Base-by-base conservation (phyloP, 2,113 vertebrate species). In the Phrynosoma platyrhinos region DNA sequence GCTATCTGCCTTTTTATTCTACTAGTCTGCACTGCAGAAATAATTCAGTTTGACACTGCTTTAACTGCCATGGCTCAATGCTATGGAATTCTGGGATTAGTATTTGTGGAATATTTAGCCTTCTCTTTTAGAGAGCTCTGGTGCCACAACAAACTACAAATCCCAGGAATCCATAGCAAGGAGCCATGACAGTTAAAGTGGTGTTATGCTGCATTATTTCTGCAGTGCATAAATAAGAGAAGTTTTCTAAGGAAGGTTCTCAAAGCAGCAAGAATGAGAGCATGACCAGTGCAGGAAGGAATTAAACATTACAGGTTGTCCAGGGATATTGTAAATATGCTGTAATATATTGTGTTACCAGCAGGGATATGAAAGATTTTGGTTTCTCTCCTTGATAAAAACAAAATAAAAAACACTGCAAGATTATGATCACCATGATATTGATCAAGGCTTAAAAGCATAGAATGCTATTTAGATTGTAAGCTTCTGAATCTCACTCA, bases 141-240 rank as follows among this genome's bases (percentile, higher is more conserved):
- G 47, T 47, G 47, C 47, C 7, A 47, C 47, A 47, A 47, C 5
- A 47, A 47, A 47, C 36, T 36, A 36, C 36, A 36, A 36, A 36
- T 36, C 36, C 36, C 36, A 36, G 36, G 36, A 36, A 36, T 36
- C 36, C 36, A 36, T 36, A 36, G 36, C 36, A 36, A 36, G 36
- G 36, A 36, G 36, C 36, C 36, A 36, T 36, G 36, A 36, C 47
- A 47, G 47, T 47, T 47, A 47, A 47, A 6, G 47, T 47, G 47
- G 47, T 47, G 47, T 47, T 7, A 47, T 47, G 7, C 47, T 47
- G 4, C 47, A 47, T 47, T 47, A 47, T 7, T 47, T 47, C 3
- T 47, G 47, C 47, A 47, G 47, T 47, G 5, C 47, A 47, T 1
- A 47, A 5, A 47, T 47, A 2, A 1, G 0, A 0, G 0, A 79